phyloP scores from a whole-genome alignment of 2,888 invertebrate genomes.

The Cenopis cana region DNA sequence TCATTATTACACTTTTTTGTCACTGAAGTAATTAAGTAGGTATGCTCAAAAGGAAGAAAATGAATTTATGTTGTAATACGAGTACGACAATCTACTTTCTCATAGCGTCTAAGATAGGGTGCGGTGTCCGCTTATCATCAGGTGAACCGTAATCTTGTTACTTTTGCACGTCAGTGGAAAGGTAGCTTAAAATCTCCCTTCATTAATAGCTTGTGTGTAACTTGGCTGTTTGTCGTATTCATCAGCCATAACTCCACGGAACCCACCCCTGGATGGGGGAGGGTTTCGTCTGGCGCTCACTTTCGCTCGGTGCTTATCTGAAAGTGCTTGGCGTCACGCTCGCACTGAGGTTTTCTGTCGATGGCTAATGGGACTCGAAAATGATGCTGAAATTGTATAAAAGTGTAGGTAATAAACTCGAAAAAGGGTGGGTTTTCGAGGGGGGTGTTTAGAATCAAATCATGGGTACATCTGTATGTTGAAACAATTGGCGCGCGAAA shows the following conservation, averaged over 20 bases:
- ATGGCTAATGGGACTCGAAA: constrained; percentile 7
- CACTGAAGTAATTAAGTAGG: neutral
- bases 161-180: too few relatives aligned
- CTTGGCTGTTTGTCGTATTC: neutral
- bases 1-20: neutral
- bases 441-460: too few relatives aligned
- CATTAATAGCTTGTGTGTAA: too few relatives aligned
- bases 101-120: too few relatives aligned
- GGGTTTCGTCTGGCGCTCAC: constrained; percentile 40
- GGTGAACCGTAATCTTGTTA: too few relatives aligned
- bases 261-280: constrained; percentile 37
- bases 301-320: constrained; percentile 35
- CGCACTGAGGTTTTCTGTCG: constrained; percentile 6
- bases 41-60: neutral
- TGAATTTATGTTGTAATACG: neutral
- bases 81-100: too few relatives aligned
- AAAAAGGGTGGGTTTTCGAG: neutral
- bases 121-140: too few relatives aligned
- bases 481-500: too few relatives aligned
- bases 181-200: too few relatives aligned
- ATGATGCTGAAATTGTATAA: neutral
- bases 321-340: constrained; percentile 6
- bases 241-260: neutral
- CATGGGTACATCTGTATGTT: too few relatives aligned
- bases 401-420: neutral